A percentile compares a stretch with the other conserved stretches of the same genome.
phyloP scores from a whole-genome alignment of 2,113 vertebrate genomes.

The Colinus virginianus region DNA sequence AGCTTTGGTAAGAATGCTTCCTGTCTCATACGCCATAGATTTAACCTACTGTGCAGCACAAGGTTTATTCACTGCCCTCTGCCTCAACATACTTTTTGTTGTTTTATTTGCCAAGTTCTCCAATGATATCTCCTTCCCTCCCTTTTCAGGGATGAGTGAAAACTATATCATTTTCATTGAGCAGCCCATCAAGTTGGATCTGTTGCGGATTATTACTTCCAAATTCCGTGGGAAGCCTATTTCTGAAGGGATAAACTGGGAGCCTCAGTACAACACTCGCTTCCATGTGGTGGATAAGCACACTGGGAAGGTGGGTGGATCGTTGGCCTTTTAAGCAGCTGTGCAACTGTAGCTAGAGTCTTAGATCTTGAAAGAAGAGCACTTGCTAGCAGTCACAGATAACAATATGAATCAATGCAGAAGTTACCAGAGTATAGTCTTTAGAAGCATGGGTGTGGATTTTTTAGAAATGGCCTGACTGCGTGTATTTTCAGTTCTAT shows the following conservation, averaged over 20 bases:
- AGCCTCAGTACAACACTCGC: slow-evolving; percentile 87
- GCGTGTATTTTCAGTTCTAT: neutral
- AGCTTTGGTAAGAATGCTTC: slow-evolving; percentile 86
- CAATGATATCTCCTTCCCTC: neutral
- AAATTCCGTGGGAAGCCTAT: slow-evolving; percentile 82
- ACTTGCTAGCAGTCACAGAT: neutral
- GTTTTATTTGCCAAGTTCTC: neutral
- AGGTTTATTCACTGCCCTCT: neutral
- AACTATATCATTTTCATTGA: slow-evolving; percentile 95
- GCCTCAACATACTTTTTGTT: rapidly evolving
- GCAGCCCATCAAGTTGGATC: slow-evolving; percentile 89
- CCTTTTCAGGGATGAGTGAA: slow-evolving; percentile 88
- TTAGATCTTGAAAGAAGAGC: neutral
- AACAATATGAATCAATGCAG: neutral
- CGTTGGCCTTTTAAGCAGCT: neutral
- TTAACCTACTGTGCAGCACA: neutral
- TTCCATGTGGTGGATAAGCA: slow-evolving; percentile 90
- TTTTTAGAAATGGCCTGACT: neutral
- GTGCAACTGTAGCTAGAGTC: neutral
- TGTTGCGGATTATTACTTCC: slow-evolving; percentile 87
- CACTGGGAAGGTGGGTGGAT: slow-evolving; percentile 84
- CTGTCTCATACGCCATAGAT: neutral
- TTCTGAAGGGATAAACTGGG: slow-evolving; percentile 87
- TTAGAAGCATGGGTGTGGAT: neutral
- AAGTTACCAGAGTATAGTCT: neutral